phyloP scores from a whole-genome alignment of 2,888 invertebrate genomes.

The Calameuta idolon region DNA sequence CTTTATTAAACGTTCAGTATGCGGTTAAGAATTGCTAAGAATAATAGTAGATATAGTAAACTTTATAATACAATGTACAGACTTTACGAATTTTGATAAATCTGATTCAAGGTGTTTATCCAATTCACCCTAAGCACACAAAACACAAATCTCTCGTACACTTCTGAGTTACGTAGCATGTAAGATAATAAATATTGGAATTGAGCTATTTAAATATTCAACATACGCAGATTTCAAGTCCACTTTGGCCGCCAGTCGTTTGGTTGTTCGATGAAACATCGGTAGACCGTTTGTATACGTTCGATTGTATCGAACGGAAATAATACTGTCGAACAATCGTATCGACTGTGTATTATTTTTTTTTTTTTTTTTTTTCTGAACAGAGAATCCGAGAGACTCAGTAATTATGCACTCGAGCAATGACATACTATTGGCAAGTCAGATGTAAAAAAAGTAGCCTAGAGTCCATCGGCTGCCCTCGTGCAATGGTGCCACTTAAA shows the following conservation, averaged over 20 bases:
- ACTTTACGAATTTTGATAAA: not conserved
- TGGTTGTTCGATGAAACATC: constrained; percentile 9
- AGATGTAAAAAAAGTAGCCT: constrained; percentile 14
- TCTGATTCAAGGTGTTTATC: not conserved
- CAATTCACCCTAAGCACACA: not conserved
- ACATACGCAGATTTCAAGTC: constrained; percentile 23
- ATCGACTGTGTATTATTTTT: not conserved
- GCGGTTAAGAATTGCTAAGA: not conserved
- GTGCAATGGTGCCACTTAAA: constrained; percentile 20
- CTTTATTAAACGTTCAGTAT: not conserved
- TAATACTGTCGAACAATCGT: not conserved
- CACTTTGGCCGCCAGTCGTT: constrained; percentile 21
- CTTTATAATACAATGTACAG: not conserved
- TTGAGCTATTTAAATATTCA: constrained; percentile 1
- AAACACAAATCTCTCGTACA: not conserved
- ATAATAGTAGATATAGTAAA: too few relatives aligned
- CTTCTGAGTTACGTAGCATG: not conserved
- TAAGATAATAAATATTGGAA: not conserved
- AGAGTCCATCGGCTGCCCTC: constrained; percentile 17
- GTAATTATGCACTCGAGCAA: not conserved
- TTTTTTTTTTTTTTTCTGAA: not conserved
- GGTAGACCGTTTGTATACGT: constrained; percentile 8
- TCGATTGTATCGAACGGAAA: constrained; percentile 18
- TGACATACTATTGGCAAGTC: not conserved
- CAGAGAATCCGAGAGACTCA: constrained; percentile 1